A percentile compares a stretch with the other conserved stretches of the same genome.
Evolutionary conservation across 2,113 vertebrate genomes (phyloP).

Genomic region (Boulengeromyrus knoepffleri): DNA sequence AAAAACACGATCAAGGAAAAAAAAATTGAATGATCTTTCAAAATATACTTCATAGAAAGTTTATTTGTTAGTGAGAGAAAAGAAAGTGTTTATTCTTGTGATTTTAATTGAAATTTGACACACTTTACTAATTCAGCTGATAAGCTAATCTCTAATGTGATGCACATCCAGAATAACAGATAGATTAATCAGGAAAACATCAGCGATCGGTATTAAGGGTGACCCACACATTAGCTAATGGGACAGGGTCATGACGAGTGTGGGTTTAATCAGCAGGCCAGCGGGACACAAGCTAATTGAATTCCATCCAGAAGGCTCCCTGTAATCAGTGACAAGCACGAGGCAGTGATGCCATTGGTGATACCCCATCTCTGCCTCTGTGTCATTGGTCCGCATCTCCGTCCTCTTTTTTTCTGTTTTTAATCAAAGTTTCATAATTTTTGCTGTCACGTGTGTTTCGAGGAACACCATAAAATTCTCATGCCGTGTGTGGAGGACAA

Average conservation of each 20-base stretch:
- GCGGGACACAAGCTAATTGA: neutral
- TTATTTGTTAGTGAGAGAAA: neutral
- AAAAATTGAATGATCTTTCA: neutral
- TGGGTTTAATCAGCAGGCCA: neutral
- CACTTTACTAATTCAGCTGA: neutral
- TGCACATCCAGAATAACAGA: neutral
- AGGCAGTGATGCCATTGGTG: neutral
- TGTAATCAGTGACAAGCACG: neutral
- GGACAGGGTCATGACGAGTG: neutral
- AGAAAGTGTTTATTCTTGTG: neutral
- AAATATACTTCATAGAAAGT: neutral
- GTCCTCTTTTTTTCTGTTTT: neutral
- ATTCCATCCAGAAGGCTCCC: neutral
- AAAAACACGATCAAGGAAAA: neutral
- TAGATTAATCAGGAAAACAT: neutral
- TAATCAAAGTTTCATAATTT: neutral
- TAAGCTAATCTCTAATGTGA: neutral
- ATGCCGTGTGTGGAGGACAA: neutral
- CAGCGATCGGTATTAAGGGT: neutral
- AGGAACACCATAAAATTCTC: neutral
- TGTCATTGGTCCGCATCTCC: neutral
- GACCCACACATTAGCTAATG: neutral
- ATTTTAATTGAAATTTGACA: neutral
- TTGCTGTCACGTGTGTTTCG: neutral
- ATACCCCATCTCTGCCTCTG: neutral